These are phyloP conservation scores for Ptychadena robeensis DNA, from an alignment of 2,797 vertebrate species.

Conservation along the genomic window DNA sequence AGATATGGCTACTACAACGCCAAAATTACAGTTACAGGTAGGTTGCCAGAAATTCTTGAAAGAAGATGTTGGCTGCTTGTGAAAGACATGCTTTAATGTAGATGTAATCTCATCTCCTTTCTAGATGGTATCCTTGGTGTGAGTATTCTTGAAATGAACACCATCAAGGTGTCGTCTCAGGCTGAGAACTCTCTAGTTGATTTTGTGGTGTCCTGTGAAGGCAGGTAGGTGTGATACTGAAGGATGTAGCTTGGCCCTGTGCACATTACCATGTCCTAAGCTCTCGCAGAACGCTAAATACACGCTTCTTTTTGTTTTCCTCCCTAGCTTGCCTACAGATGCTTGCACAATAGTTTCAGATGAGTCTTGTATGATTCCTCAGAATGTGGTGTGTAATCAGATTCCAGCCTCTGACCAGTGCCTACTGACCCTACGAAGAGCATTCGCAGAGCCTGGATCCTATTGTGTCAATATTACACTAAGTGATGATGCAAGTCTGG, in stretches of 20 bases:
- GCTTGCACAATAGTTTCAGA: slow-evolving; percentile 76
- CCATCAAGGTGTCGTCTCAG: slow-evolving; percentile 74
- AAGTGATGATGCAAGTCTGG: slow-evolving; percentile 79
- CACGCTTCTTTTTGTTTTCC: slow-evolving; percentile 3
- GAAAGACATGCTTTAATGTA: background rate
- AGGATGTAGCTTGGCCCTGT: too few relatives aligned
- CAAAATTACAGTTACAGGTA: slow-evolving; percentile 83
- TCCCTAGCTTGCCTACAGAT: slow-evolving; percentile 82
- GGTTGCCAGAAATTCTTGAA: slow-evolving; percentile 39
- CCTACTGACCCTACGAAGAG: slow-evolving; percentile 79
- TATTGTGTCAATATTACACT: slow-evolving; percentile 94
- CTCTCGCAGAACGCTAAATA: too few relatives aligned
- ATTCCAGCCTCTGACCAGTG: slow-evolving; percentile 73
- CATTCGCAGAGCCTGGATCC: slow-evolving; percentile 84
- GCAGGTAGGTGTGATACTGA: slow-evolving; percentile 76
- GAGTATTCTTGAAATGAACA: slow-evolving; percentile 75
- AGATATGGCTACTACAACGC: slow-evolving; percentile 80
- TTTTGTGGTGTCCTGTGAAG: slow-evolving; percentile 88
- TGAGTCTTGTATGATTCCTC: slow-evolving; percentile 67
- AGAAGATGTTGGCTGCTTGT: background rate
- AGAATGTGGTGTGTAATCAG: slow-evolving; percentile 80
- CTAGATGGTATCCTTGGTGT: slow-evolving; percentile 81
- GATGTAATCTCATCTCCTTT: background rate
- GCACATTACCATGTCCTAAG: background rate
- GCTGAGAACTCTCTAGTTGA: slow-evolving; percentile 79